phyloP scores from a whole-genome alignment of 2,797 vertebrate genomes.

The Sylvia borin region DNA sequence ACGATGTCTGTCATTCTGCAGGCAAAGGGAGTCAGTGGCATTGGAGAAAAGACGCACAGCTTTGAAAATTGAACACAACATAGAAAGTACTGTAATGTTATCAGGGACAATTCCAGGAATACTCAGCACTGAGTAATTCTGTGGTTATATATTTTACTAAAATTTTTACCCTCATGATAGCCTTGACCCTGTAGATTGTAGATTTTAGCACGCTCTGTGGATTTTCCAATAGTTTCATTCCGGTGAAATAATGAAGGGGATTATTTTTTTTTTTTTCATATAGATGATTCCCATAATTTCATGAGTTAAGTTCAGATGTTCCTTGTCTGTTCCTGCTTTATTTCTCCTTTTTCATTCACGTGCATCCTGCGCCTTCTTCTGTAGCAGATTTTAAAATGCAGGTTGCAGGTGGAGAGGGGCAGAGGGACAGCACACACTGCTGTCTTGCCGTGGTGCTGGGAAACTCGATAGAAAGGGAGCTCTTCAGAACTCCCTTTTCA shows the following conservation, averaged over 20 bases:
- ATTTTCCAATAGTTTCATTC: background rate
- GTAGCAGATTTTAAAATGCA: background rate
- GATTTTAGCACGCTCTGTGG: background rate
- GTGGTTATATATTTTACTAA: background rate
- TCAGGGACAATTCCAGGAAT: background rate
- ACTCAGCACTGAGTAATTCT: background rate
- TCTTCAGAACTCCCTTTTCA: background rate
- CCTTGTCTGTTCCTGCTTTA: background rate
- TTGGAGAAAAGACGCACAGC: rapidly evolving
- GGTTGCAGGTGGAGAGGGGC: background rate
- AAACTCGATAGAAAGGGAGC: background rate
- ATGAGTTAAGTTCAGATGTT: background rate
- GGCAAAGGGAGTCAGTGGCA: background rate
- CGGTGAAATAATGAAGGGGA: background rate
- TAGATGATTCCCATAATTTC: background rate
- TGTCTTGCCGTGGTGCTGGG: background rate
- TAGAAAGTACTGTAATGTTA: background rate
- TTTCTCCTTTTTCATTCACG: background rate
- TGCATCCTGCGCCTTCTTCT: background rate
- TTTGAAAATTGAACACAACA: background rate
- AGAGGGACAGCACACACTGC: background rate
- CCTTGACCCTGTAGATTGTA: background rate
- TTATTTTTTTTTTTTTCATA: background rate
- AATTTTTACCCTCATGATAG: background rate
- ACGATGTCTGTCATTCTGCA: background rate